A percentile compares a stretch with the other conserved stretches of the same genome.
These are phyloP conservation scores for Notiomystis cincta DNA, from an alignment of 2,113 vertebrate species.

Conservation along the genomic window DNA sequence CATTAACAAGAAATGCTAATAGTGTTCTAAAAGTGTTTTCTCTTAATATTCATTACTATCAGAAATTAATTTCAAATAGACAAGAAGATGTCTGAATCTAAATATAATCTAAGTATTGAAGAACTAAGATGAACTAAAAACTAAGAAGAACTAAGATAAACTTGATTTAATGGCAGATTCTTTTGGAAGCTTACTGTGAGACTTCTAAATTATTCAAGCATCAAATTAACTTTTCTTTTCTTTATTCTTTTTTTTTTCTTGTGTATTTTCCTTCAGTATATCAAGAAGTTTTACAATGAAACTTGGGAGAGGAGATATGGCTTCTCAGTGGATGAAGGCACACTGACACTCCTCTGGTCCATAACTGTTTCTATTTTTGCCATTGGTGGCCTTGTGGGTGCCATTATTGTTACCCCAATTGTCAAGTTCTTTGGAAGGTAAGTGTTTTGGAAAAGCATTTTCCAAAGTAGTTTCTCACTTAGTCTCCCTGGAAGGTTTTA, in stretches of 20 bases:
- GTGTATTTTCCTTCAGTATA: constrained; percentile 74
- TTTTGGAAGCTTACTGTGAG: neutral
- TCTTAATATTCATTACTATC: neutral
- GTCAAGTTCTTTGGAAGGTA: constrained; percentile 87
- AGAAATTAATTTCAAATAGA: neutral
- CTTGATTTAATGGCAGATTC: neutral
- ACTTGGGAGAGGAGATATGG: constrained; percentile 82
- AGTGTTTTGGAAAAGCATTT: constrained; percentile 10
- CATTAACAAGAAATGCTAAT: neutral
- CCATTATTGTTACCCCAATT: constrained; percentile 77
- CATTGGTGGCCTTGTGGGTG: constrained; percentile 88
- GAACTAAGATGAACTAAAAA: neutral
- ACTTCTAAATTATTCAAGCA: neutral
- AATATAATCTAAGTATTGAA: neutral
- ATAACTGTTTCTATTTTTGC: constrained; percentile 92
- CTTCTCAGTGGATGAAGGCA: constrained; percentile 62
- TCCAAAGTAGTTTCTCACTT: neutral
- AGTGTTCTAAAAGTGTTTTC: neutral
- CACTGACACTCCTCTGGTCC: constrained; percentile 86
- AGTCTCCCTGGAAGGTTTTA: neutral
- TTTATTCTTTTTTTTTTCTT: neutral
- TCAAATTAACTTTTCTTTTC: neutral
- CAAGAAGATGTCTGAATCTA: neutral
- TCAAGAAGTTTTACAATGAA: constrained; percentile 88
- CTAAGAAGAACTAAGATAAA: neutral